Base-by-base conservation (phyloP, 2,113 vertebrate species). In the Gymnocephalus cernua region DNA sequence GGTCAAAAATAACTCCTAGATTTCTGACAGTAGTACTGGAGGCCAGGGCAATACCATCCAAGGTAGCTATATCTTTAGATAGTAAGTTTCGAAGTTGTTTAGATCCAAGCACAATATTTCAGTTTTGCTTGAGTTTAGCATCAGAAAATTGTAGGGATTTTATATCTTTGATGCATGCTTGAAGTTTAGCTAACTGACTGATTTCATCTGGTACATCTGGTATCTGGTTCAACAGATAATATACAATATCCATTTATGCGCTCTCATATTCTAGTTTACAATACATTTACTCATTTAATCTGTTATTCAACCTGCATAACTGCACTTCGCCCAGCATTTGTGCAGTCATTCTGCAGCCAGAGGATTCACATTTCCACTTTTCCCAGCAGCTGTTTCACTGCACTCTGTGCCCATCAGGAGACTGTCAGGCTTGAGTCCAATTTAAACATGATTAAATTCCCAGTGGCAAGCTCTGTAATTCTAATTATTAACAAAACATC, bases 401-500 rank as follows among this genome's bases (percentile, higher is more conserved):
- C 57, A 67, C 64, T 84, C 83, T 54, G 25, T 4, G 23, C 10
- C 70, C 25, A 19, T 74, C 61, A 77, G 53, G 58, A 83, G 50
- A 47, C 27, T 19, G 35, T 48, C 51, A 27, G 77, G 64, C 62
- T 41, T 27, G 13, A 77, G 59, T 88, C 84, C 57, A 88, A 54
- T 83, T 79, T 76, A 79, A 77, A 81, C 77, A 29, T 76, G 62
- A 87, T 89, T 85, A 86, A 41, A 80, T 27, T 67, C 79, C 79
- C 64, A 73, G 53, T 74, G 59, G 59, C 41, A 27, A 53, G 5
- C 58, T 78, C 75, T 64, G 56, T 74, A 58, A 79, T 85, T 85
- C 16, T 51, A 79, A 85, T 82, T 77, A 83, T 80, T 68, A 82
- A 66, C 51, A 72, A 21, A 79, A 27, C 41, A 32, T 73, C 69